These are phyloP conservation scores for Polypterus senegalus DNA, from an alignment of 2,113 vertebrate species.

Conservation along the genomic window DNA sequence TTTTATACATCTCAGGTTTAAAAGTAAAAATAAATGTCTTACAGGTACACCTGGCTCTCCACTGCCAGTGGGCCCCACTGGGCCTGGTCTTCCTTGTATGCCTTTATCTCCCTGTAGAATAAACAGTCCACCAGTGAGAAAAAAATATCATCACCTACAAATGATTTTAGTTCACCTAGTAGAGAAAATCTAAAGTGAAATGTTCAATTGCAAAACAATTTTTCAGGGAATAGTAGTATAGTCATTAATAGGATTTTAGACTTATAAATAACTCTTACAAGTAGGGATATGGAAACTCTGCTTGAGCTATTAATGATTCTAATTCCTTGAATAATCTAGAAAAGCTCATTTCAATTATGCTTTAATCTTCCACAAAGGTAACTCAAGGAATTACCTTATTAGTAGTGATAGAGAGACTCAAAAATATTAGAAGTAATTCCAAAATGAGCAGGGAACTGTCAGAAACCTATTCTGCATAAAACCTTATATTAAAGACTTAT, in stretches of 20 bases:
- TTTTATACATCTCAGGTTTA: constrained; percentile 1
- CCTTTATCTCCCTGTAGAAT: constrained; percentile 64
- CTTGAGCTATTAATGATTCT: too few relatives aligned
- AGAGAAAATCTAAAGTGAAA: neutral
- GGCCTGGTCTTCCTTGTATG: constrained; percentile 56
- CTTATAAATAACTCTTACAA: too few relatives aligned
- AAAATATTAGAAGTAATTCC: too few relatives aligned
- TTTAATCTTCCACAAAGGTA: too few relatives aligned
- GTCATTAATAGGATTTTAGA: neutral
- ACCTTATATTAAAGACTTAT: too few relatives aligned
- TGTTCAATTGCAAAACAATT: neutral
- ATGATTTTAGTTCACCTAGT: neutral
- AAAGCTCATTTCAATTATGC: too few relatives aligned
- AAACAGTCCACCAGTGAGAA: constrained; percentile 1
- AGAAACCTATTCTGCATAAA: too few relatives aligned
- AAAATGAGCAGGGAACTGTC: too few relatives aligned
- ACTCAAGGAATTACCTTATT: too few relatives aligned
- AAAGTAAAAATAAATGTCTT: constrained; percentile 29
- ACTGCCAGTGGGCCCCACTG: constrained; percentile 48
- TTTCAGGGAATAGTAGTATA: neutral
- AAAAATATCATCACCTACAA: neutral
- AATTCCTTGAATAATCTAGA: too few relatives aligned
- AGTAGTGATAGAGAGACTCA: too few relatives aligned
- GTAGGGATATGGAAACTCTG: too few relatives aligned
- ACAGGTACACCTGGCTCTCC: constrained; percentile 67